Evolutionary conservation across 2,113 vertebrate species (phyloP).

Genomic region (Hirundichthys speculiger): DNA sequence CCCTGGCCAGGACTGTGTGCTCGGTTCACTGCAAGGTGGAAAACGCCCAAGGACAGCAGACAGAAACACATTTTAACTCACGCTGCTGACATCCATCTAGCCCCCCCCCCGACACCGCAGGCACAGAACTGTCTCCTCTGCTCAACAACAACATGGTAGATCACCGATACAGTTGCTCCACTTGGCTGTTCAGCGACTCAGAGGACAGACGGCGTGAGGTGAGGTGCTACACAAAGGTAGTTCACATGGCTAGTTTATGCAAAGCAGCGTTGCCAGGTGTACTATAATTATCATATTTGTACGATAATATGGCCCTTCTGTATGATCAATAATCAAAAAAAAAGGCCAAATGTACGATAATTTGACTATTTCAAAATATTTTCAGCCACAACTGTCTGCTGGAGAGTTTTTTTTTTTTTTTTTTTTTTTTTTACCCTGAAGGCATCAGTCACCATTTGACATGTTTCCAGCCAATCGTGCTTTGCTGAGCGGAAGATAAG

Average conservation of each 20-base stretch:
- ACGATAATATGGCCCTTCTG: too few relatives aligned
- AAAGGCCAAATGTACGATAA: too few relatives aligned
- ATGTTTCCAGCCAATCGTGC: too few relatives aligned
- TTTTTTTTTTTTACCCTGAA: too few relatives aligned
- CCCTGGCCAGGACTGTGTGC: constrained; percentile 58
- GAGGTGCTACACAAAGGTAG: constrained; percentile 1
- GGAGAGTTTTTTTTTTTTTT: too few relatives aligned
- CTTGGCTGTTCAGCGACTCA: constrained; percentile 32
- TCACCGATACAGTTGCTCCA: constrained; percentile 34
- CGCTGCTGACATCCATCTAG: constrained; percentile 68
- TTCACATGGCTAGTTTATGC: constrained; percentile 1
- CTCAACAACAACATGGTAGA: constrained; percentile 66
- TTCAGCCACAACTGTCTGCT: too few relatives aligned
- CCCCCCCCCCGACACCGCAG: constrained; percentile 46
- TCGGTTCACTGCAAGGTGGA: constrained; percentile 57
- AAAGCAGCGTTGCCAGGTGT: too few relatives aligned
- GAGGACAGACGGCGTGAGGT: neutral
- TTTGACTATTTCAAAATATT: too few relatives aligned
- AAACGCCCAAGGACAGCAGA: constrained; percentile 63
- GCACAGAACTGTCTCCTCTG: constrained; percentile 65
- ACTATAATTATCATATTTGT: too few relatives aligned
- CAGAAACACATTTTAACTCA: constrained; percentile 71
- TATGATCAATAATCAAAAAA: too few relatives aligned
- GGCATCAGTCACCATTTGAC: too few relatives aligned
- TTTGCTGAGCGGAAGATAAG: too few relatives aligned